Conservation (phyloP, 2,113 vertebrate genomes). For the Cavia porcellus region DNA sequence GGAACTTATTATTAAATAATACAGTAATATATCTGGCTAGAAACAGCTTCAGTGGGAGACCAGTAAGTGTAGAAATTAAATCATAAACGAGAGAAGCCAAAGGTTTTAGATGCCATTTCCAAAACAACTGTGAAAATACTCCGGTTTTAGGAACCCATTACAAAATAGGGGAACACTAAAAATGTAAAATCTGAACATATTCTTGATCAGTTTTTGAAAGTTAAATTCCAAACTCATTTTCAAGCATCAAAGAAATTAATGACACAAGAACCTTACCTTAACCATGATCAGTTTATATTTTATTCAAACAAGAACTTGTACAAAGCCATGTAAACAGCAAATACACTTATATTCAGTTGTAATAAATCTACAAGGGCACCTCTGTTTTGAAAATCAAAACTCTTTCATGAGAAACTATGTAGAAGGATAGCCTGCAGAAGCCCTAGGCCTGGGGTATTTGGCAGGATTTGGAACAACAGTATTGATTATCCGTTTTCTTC, state of each 20-base stretch:
- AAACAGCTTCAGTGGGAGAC: neutral
- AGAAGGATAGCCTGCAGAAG: neutral
- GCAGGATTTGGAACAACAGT: neutral
- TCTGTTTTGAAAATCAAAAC: neutral
- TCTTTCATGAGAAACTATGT: neutral
- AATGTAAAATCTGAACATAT: neutral
- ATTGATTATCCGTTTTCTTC: neutral
- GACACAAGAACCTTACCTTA: neutral
- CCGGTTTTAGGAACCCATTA: neutral
- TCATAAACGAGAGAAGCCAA: neutral
- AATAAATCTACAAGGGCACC: neutral
- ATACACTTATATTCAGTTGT: neutral
- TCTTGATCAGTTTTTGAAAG: slow-evolving; percentile 20
- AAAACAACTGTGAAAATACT: slow-evolving; percentile 7
- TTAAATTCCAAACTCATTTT: slow-evolving; percentile 15
- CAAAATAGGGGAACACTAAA: neutral
- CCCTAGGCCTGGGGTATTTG: neutral
- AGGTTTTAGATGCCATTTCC: neutral
- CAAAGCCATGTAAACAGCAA: slow-evolving; percentile 50
- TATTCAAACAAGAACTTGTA: slow-evolving; percentile 58
- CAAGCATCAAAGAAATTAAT: neutral
- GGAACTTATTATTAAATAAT: neutral
- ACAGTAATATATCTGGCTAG: neutral
- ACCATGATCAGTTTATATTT: slow-evolving; percentile 5
- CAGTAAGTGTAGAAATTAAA: neutral